Evolutionary conservation across 2,113 vertebrate species (phyloP).

Genomic region (Erythrocercus mccallii): DNA sequence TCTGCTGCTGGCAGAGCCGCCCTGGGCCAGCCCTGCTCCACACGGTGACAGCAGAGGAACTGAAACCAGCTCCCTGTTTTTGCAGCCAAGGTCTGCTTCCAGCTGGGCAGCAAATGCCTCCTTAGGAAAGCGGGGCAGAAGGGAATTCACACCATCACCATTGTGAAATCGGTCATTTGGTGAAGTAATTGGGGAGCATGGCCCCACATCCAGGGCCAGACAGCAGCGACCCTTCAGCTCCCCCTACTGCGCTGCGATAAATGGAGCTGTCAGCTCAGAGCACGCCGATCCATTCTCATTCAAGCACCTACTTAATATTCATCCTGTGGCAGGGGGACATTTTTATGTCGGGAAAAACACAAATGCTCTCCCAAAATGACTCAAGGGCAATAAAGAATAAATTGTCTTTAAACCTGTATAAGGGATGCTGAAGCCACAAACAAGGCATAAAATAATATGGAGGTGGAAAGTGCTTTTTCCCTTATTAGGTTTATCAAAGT

Average conservation of each 20-base stretch:
- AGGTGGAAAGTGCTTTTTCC: slow-evolving; percentile 55
- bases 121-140: not conserved
- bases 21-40: accelerated
- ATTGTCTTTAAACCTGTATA: slow-evolving; percentile 69
- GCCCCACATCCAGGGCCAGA: not conserved
- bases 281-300: slow-evolving; percentile 23
- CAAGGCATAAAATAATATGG: slow-evolving; percentile 68
- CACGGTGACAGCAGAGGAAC: accelerated
- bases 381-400: slow-evolving; percentile 67
- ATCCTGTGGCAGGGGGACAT: slow-evolving; percentile 34
- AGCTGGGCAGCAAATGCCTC: not conserved
- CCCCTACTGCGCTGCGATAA: not conserved
- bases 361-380: slow-evolving; percentile 67
- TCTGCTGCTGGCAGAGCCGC: not conserved
- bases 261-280: not conserved
- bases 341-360: slow-evolving; percentile 60
- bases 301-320: slow-evolving; percentile 65
- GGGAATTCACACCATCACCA: not conserved
- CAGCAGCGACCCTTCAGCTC: not conserved
- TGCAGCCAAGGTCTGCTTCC: not conserved
- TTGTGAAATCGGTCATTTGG: not conserved
- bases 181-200: not conserved
- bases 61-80: accelerated
- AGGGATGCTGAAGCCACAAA: slow-evolving; percentile 63
- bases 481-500: slow-evolving; percentile 64